Evolutionary conservation across 2,888 invertebrate species (phyloP).

Genomic region (Scelioninae gen. 2): DNA sequence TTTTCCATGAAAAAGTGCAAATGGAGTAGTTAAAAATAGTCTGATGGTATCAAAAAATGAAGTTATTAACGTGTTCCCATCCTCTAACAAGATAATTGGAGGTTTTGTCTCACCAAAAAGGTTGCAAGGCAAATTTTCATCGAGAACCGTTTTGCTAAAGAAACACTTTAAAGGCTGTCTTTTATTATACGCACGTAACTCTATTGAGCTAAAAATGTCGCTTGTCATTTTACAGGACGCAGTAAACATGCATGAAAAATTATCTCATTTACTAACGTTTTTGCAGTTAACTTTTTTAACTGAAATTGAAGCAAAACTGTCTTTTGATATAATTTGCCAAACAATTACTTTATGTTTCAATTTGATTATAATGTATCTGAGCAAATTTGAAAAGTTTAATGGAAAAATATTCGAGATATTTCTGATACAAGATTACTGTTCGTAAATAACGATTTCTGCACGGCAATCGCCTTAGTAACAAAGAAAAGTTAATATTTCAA

Average conservation of each 20-base stretch:
- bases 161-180: conserved; percentile 23
- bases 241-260: conserved; percentile 29
- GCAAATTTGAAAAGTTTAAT: too few relatives aligned
- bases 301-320: too few relatives aligned
- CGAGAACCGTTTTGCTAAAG: conserved; percentile 22
- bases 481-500: too few relatives aligned
- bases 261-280: conserved; percentile 14
- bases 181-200: conserved; percentile 26
- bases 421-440: too few relatives aligned
- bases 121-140: conserved; percentile 13
- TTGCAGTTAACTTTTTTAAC: conserved; percentile 17
- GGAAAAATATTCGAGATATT: too few relatives aligned
- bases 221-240: not conserved
- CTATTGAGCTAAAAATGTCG: conserved; percentile 27
- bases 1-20: too few relatives aligned
- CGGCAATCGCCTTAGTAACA: too few relatives aligned
- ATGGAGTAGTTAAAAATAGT: conserved; percentile 20
- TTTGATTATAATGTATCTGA: too few relatives aligned
- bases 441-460: too few relatives aligned
- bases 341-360: conserved; percentile 5
- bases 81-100: conserved; percentile 32
- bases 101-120: conserved; percentile 23
- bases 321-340: not conserved
- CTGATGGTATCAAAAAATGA: too few relatives aligned
- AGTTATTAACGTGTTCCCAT: conserved; percentile 15